These are phyloP conservation scores for Pandemis corylana DNA, from an alignment of 2,888 invertebrate genomes.

Conservation along the genomic window DNA sequence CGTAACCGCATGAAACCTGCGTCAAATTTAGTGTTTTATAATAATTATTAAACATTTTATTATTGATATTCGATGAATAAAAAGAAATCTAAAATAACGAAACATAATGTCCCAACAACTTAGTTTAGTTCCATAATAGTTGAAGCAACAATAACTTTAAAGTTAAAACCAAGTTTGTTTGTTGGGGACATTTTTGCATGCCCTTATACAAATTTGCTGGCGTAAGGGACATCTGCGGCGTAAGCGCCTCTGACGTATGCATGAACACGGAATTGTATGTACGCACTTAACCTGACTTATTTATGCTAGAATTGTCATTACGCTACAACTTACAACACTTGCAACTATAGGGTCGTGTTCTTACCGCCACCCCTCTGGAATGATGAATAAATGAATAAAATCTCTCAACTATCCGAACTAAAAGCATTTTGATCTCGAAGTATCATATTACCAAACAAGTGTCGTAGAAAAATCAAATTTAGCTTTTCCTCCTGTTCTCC, in stretches of 20 bases:
- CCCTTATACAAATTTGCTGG: conserved; percentile 1
- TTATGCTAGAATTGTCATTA: not conserved
- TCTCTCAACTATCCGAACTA: not conserved
- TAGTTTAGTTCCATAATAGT: not conserved
- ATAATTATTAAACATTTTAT: not conserved
- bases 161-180: not conserved
- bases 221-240: conserved; percentile 8
- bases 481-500: too few species aligned
- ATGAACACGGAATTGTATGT: conserved; percentile 8
- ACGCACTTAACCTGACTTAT: conserved; percentile 11
- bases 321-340: not conserved
- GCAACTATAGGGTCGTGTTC: not conserved
- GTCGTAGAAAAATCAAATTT: too few species aligned
- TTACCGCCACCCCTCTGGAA: too few species aligned
- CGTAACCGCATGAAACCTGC: not conserved
- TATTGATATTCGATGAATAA: not conserved
- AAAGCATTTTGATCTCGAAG: too few species aligned
- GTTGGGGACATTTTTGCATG: not conserved
- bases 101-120: not conserved
- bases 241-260: conserved; percentile 1
- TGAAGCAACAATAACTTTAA: not conserved
- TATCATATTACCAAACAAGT: too few species aligned
- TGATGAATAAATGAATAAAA: not conserved
- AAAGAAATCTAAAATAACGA: too few species aligned
- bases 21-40: not conserved